A percentile compares a stretch with the other conserved stretches of the same genome.
Evolutionary conservation across 2,113 vertebrate genomes (phyloP).

Genomic region (Tichodroma muraria): DNA sequence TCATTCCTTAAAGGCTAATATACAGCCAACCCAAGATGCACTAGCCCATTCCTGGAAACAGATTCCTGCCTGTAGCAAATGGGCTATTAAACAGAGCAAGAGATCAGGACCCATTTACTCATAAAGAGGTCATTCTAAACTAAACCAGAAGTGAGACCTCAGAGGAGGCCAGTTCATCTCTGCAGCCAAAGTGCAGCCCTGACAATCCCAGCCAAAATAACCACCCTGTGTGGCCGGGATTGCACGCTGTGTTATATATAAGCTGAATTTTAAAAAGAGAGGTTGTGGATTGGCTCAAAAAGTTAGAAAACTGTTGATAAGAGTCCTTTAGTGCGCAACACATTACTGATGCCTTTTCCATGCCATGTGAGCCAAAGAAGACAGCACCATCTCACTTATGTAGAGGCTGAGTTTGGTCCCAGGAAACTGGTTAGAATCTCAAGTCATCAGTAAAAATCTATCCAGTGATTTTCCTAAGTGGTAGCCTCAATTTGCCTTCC

Average conservation of each 20-base stretch:
- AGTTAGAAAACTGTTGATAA: background rate
- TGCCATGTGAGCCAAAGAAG: background rate
- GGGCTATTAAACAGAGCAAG: background rate
- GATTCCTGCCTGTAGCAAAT: background rate
- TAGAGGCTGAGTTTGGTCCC: background rate
- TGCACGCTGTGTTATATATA: background rate
- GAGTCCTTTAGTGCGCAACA: background rate
- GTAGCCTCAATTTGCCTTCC: background rate
- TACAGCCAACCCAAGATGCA: background rate
- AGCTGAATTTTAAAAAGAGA: background rate
- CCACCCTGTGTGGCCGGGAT: background rate
- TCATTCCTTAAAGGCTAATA: background rate
- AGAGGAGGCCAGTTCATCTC: background rate
- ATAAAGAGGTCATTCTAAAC: background rate
- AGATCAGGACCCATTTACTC: background rate
- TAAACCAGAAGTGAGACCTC: background rate
- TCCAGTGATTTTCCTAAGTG: background rate
- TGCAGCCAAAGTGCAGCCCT: background rate
- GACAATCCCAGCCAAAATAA: background rate
- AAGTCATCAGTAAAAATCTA: background rate
- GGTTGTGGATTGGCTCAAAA: background rate
- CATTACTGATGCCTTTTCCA: background rate
- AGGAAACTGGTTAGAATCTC: background rate
- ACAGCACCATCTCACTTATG: background rate
- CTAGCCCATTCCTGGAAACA: background rate